Base-by-base conservation (phyloP, 2,797 vertebrate genomes). In the Parauchenoglanis punctatus region DNA sequence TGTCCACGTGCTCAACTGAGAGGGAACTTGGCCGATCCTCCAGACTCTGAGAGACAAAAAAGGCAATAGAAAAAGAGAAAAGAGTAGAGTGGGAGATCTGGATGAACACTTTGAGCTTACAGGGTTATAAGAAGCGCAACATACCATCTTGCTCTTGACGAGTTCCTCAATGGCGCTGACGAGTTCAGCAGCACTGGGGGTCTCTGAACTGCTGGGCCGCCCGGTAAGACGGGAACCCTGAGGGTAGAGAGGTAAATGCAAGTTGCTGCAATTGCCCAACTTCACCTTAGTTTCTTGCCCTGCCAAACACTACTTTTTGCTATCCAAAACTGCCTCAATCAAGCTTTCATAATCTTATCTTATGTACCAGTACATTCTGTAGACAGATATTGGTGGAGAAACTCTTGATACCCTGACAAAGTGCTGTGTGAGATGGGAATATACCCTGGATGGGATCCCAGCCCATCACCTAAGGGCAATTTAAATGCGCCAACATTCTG, bases 121-220 rank as follows among this genome's bases (percentile, higher is more conserved):
- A 58, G 2, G 7, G 65, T 28, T 28, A 49, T 15, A 31, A 67
- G 8, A 67, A 68, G 15, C 4, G 2, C 7, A 35, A 59, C 59
- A 2, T 92, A 99, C 99, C 98, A 99, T 99, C 95, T 99, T 99
- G 94, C 98, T 99, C 92, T 99, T 99, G 94, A 99, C 99, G 7
- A 99, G 96, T 91, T 99, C 98, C 89, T 99, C 98, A 4, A 99
- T 99, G 15, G 99, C 99, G 88, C 97, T 99, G 95, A 99, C 99
- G 72, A 99, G 96, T 90, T 99, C 99, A 5, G 98, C 98, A 65
- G 99, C 98, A 18, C 98, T 99, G 20, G 99, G 99, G 0, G 98
- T 99, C 92, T 99, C 99, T 0, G 98, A 99, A 89, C 97, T 99
- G 91, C 95, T 97, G 1, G 98, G 98, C 18, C 98, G 97, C 81